These are phyloP conservation scores for Turdus rufiventris DNA, from an alignment of 2,113 vertebrate genomes.

Conservation along the genomic window DNA sequence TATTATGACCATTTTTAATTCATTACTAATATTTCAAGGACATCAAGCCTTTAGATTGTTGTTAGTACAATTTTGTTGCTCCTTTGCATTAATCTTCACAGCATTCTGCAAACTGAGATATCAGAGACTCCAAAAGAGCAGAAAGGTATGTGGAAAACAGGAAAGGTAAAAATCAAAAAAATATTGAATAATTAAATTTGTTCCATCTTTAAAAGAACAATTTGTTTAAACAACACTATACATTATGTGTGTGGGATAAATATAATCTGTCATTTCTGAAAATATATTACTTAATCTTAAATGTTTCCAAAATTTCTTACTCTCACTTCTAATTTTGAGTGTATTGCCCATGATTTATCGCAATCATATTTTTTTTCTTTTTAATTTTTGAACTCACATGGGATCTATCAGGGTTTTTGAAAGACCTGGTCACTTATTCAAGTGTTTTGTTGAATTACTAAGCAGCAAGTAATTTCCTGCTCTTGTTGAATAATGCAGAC, in stretches of 20 bases:
- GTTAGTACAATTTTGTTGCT: background rate
- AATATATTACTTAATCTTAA: background rate
- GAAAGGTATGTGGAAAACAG: background rate
- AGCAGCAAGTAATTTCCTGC: background rate
- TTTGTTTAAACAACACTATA: background rate
- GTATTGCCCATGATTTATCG: background rate
- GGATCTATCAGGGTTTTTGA: background rate
- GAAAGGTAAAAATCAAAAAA: background rate
- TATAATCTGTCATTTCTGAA: background rate
- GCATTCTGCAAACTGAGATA: background rate
- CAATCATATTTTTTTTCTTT: background rate
- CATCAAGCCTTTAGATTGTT: background rate
- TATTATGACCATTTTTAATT: background rate
- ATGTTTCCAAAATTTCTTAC: background rate
- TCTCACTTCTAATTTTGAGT: background rate
- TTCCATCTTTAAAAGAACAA: background rate
- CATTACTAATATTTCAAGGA: background rate
- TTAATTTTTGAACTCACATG: background rate
- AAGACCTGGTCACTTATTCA: background rate
- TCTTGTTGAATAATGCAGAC: background rate
- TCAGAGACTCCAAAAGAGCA: background rate
- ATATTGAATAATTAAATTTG: background rate
- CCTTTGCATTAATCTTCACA: background rate
- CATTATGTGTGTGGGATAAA: background rate
- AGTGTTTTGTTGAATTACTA: background rate